Conservation (phyloP, 2,888 invertebrate species). For the Leptothorax acervorum region DNA sequence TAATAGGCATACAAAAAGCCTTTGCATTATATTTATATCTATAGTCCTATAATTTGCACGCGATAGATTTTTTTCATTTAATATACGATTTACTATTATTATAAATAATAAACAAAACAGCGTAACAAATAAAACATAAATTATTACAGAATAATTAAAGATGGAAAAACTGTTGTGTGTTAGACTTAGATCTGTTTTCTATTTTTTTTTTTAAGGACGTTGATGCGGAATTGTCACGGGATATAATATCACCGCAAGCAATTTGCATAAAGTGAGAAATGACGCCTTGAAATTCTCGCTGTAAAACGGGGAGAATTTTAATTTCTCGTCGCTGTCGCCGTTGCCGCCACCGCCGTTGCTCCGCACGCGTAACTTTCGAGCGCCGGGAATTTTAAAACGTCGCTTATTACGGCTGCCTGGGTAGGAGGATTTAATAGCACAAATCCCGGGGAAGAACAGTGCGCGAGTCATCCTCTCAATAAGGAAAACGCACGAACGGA, state of each 20-base stretch:
- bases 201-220: no score
- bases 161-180: neutral
- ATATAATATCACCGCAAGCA: slow-evolving; percentile 16
- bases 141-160: neutral
- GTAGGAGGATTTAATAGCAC: slow-evolving; percentile 19
- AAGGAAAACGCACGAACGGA: slow-evolving; percentile 6
- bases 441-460: slow-evolving; percentile 8
- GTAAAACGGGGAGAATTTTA: slow-evolving; percentile 35
- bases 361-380: slow-evolving; percentile 27
- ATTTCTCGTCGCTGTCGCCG: slow-evolving; percentile 7
- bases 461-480: slow-evolving; percentile 18
- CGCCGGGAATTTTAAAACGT: slow-evolving; percentile 18
- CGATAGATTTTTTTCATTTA: neutral
- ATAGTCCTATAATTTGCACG: neutral
- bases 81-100: neutral
- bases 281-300: slow-evolving; percentile 29
- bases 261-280: slow-evolving; percentile 51
- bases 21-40: neutral
- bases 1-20: neutral
- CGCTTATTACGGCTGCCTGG: slow-evolving; percentile 11
- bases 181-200: neutral
- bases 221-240: neutral
- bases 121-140: neutral
- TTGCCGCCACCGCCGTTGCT: neutral
- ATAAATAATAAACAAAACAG: neutral